Conservation (phyloP, 1,140 invertebrate genomes). For the Asobara japonica region DNA sequence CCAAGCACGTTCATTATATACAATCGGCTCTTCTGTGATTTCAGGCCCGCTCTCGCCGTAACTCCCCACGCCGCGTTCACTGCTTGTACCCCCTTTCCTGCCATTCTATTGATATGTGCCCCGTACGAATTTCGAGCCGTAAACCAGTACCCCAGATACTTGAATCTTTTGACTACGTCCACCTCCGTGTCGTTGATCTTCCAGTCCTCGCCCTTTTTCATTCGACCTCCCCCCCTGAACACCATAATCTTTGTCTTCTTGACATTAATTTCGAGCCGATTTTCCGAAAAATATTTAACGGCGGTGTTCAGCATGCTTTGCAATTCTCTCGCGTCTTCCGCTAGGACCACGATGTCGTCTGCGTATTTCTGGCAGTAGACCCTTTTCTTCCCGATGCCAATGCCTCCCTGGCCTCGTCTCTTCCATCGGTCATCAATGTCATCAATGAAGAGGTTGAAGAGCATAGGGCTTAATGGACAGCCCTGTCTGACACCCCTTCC, state of each 20-base stretch:
- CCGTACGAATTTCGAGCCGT: background rate
- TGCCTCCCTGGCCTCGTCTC: background rate
- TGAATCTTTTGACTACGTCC: background rate
- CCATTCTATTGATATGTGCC: background rate
- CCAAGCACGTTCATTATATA: conserved; percentile 19
- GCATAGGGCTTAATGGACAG: background rate
- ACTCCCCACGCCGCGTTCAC: conserved; percentile 26
- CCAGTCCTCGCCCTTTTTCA: background rate
- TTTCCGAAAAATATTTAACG: background rate
- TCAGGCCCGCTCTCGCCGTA: background rate
- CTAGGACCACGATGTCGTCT: background rate
- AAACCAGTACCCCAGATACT: conserved; percentile 20
- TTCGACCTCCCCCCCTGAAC: background rate
- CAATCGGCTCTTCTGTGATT: background rate
- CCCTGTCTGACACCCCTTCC: background rate
- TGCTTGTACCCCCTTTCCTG: conserved; percentile 16
- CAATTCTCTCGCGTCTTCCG: background rate
- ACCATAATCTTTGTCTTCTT: background rate
- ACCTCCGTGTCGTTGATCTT: background rate
- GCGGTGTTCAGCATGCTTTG: background rate
- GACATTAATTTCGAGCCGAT: background rate
- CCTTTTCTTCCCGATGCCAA: background rate
- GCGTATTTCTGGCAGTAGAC: background rate
- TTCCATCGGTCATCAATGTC: background rate
- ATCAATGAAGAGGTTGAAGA: background rate